Conservation (phyloP, 2,888 invertebrate genomes). For the Dolichomitus sp. region DNA sequence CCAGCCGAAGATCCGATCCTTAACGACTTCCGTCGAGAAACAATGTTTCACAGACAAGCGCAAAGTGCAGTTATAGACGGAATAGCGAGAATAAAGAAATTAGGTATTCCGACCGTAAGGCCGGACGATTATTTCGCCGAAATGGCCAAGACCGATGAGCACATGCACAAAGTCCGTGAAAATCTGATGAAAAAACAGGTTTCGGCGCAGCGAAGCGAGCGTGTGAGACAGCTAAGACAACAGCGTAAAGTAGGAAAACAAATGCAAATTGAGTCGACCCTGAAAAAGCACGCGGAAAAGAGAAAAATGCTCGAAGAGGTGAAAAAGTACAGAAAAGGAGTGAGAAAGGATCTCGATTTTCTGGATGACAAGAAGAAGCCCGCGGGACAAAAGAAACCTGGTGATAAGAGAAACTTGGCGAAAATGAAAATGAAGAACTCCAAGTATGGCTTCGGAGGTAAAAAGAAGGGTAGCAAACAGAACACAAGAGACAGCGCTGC, state of each 20-base stretch:
- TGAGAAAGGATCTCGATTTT: conserved; percentile 93
- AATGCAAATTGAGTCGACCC: conserved; percentile 93
- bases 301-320: conserved; percentile 96
- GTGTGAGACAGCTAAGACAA: conserved; percentile 95
- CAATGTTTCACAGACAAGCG: conserved; percentile 94
- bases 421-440: conserved; percentile 92
- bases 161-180: conserved; percentile 98
- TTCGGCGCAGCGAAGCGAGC: conserved; percentile 95
- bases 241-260: conserved; percentile 98
- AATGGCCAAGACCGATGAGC: conserved; percentile 99
- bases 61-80: conserved; percentile 95
- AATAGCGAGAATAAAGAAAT: conserved; percentile 91
- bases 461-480: conserved; percentile 95
- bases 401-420: conserved; percentile 81
- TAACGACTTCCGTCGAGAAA: conserved; percentile 97
- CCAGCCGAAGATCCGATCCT: conserved; percentile 92
- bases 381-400: conserved; percentile 71
- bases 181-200: conserved; percentile 94
- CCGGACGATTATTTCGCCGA: conserved; percentile 99
- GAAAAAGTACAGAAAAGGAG: conserved; percentile 96
- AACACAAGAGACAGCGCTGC: conserved; percentile 94
- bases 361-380: conserved; percentile 89
- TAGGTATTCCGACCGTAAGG: conserved; percentile 92
- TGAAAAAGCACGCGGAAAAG: conserved; percentile 96
- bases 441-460: conserved; percentile 98